Conservation (phyloP, 2,797 vertebrate species). For the Liasis olivaceus region DNA sequence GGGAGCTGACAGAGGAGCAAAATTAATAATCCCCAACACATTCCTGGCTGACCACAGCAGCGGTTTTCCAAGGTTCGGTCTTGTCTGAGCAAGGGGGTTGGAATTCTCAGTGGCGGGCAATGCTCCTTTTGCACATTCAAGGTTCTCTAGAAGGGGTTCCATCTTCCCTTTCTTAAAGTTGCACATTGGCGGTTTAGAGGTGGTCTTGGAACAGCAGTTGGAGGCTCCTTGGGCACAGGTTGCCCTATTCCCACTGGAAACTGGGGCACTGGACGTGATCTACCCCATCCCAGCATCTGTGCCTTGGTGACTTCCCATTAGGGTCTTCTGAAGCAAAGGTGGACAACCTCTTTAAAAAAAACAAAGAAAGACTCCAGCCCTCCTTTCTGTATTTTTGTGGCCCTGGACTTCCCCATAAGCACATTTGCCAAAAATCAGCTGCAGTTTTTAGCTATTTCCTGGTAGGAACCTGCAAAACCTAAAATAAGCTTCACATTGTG, state of each 20-base stretch:
- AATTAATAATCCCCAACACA: background rate
- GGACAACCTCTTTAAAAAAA: no score
- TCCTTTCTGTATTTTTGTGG: no score
- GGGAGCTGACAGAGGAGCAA: background rate
- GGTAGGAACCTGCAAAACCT: no score
- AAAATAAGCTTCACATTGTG: no score
- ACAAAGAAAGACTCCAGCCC: no score
- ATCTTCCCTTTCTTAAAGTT: background rate
- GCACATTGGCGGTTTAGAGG: background rate
- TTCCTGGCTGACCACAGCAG: background rate
- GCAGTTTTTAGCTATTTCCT: no score
- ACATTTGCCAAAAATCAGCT: no score
- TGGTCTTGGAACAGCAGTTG: background rate
- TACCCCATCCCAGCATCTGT: background rate
- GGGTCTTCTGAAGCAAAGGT: no score
- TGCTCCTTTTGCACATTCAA: background rate
- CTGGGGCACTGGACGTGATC: background rate
- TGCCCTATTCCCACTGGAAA: background rate
- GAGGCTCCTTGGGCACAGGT: background rate
- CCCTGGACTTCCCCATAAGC: no score
- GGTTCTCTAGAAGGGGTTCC: background rate
- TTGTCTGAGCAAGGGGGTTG: background rate
- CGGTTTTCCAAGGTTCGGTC: background rate
- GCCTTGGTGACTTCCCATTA: background rate
- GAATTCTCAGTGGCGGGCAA: background rate